Conservation (phyloP, 2,113 vertebrate genomes). For the Euleptes europaea region DNA sequence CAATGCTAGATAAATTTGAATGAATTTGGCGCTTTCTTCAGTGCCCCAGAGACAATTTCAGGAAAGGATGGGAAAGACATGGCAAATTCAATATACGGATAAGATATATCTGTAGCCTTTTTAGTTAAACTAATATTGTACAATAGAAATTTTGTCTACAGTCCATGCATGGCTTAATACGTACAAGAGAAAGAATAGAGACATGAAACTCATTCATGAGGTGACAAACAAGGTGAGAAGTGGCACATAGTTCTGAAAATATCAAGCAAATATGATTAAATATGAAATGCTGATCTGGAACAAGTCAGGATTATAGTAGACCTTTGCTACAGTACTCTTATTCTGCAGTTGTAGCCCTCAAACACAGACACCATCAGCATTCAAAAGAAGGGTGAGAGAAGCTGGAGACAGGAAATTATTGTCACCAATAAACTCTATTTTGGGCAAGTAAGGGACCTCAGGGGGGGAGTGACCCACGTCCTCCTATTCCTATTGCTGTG, state of each 20-base stretch:
- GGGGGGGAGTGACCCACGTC: no score
- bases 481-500: no score
- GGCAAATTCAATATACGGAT: not conserved
- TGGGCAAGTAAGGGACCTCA: no score
- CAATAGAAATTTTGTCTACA: not conserved
- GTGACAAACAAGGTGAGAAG: not conserved
- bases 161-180: not conserved
- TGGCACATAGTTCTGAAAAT: conserved; percentile 10
- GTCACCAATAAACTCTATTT: not conserved
- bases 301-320: not conserved
- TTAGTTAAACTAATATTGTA: not conserved
- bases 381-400: not conserved
- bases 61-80: not conserved
- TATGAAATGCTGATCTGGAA: not conserved
- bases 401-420: not conserved
- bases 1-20: conserved; percentile 14
- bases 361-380: not conserved
- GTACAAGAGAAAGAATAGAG: not conserved
- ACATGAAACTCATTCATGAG: not conserved
- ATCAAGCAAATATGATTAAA: not conserved
- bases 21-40: not conserved
- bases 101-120: not conserved
- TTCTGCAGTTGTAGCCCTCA: not conserved
- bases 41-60: not conserved
- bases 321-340: not conserved